Evolutionary conservation across 2,888 invertebrate species (phyloP).

Genomic region (Deilephila elpenor): DNA sequence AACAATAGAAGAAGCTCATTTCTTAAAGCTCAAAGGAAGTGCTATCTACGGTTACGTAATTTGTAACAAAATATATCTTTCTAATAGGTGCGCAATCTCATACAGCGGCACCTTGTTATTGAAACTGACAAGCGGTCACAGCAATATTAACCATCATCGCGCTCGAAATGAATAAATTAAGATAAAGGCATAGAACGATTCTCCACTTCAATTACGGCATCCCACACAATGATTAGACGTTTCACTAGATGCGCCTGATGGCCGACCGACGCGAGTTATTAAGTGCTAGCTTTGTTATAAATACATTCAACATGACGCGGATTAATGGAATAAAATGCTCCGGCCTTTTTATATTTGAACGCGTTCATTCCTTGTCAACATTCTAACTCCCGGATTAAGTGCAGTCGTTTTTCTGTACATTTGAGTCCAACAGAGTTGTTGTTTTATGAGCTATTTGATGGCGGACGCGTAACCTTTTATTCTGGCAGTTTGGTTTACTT

Average conservation of each 20-base stretch:
- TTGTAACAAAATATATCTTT: slow-evolving; percentile 38
- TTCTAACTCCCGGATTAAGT: slow-evolving; percentile 81
- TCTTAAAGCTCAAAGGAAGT: slow-evolving; percentile 22
- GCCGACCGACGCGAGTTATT: slow-evolving; percentile 73
- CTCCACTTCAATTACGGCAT: slow-evolving; percentile 78
- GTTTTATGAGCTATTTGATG: slow-evolving; percentile 72
- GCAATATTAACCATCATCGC: slow-evolving; percentile 76
- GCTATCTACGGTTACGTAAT: slow-evolving; percentile 34
- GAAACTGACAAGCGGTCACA: slow-evolving; percentile 80
- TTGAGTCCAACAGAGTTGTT: slow-evolving; percentile 70
- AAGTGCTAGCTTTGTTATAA: slow-evolving; percentile 82
- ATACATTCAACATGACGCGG: slow-evolving; percentile 78
- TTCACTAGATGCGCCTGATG: slow-evolving; percentile 73
- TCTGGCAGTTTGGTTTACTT: slow-evolving; percentile 63
- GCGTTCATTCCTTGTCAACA: slow-evolving; percentile 77
- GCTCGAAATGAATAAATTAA: slow-evolving; percentile 80
- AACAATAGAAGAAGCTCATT: slow-evolving; percentile 23
- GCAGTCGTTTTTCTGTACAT: slow-evolving; percentile 77
- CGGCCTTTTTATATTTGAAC: slow-evolving; percentile 73
- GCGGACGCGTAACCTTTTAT: slow-evolving; percentile 62
- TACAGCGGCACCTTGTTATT: slow-evolving; percentile 70
- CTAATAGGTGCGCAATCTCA: slow-evolving; percentile 66
- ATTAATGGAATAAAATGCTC: slow-evolving; percentile 78
- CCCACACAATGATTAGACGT: slow-evolving; percentile 83
- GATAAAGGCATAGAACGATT: slow-evolving; percentile 77